Evolutionary conservation across 2,888 invertebrate species (phyloP).

Genomic region (Halictus ligatus): DNA sequence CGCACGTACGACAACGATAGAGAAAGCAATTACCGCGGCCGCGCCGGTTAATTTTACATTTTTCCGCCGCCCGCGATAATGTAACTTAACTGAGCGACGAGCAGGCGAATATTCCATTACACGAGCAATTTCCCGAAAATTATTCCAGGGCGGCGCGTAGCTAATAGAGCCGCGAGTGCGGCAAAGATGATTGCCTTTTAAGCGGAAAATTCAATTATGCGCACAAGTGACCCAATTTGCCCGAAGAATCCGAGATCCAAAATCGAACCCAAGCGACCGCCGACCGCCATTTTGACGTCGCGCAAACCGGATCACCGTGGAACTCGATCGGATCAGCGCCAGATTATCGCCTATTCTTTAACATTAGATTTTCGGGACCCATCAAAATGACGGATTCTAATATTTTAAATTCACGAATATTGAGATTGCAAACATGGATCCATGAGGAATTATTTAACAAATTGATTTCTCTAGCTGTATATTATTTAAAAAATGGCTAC

Average conservation of each 20-base stretch:
- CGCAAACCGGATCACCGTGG: constrained; percentile 7
- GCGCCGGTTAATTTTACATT: constrained; percentile 55
- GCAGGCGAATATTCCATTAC: constrained; percentile 68
- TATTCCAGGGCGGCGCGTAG: constrained; percentile 47
- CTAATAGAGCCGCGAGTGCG: constrained; percentile 51
- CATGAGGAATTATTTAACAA: too few relatives aligned
- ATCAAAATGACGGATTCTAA: too few relatives aligned
- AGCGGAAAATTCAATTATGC: constrained; percentile 65
- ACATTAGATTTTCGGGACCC: too few relatives aligned
- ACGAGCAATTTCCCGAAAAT: constrained; percentile 68
- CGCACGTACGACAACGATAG: constrained; percentile 40
- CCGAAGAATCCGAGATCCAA: constrained; percentile 44
- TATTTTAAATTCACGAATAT: too few relatives aligned
- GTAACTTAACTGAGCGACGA: constrained; percentile 55
- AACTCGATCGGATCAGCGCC: not conserved
- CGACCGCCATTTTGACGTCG: not conserved
- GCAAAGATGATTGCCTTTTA: constrained; percentile 71
- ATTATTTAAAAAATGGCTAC: too few relatives aligned
- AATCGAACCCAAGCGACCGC: not conserved
- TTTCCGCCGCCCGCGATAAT: constrained; percentile 46
- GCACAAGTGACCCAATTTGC: constrained; percentile 63
- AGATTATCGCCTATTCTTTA: not conserved
- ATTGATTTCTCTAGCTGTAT: too few relatives aligned
- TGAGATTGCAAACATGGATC: too few relatives aligned
- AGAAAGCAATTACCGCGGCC: constrained; percentile 54